Base-by-base conservation (phyloP, 1,140 invertebrate genomes). In the Philopotamus ludificatus region DNA sequence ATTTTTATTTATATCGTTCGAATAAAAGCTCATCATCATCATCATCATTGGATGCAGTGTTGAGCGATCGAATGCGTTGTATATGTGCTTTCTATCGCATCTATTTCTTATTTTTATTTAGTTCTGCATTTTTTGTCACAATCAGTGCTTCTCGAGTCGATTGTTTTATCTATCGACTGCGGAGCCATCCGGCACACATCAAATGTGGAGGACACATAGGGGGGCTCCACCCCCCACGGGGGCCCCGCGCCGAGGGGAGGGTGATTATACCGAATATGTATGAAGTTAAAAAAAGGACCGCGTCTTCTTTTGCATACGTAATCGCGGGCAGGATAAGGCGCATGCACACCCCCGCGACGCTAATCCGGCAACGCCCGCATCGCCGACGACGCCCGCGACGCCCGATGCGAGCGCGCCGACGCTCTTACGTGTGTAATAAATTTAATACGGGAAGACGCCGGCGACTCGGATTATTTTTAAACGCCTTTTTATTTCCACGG, bases 221-320 rank as follows among this genome's bases (percentile, higher is more conserved):
- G 15, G 18, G 12, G 18, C 8, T 8, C 1, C 21, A 22, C 41
- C 1, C 3, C 41, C n/a, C 41, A 60, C 8, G 22, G 15, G 58
- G 42, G 42, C n/a, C 3, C 47, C 20, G 16, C 47, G 20, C 41
- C 39, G 34, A 42, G 34, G 42, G 34, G 53, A 26, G 64, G 64
- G 64, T 60, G 64, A 66, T 66, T 66, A 66, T 66, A 67, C 65
- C 55, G 65, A 67, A 67, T 67, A 62, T 62, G 58, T 61, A 57
- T 62, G 65, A 67, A 55, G 50, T 67, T 67, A 67, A 62, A 67
- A 66, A 67, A 67, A 65, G 25, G 63, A 61, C 47, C 65, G 50
- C 58, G 59, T 58, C 44, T 63, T 62, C 62, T 61, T 64, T 68
- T 65, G 67, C 63, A 69, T 69, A 65, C 67, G 63, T 65, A 69